Evolutionary conservation across 2,797 vertebrate species (phyloP).

Genomic region (Lithobates pipiens): DNA sequence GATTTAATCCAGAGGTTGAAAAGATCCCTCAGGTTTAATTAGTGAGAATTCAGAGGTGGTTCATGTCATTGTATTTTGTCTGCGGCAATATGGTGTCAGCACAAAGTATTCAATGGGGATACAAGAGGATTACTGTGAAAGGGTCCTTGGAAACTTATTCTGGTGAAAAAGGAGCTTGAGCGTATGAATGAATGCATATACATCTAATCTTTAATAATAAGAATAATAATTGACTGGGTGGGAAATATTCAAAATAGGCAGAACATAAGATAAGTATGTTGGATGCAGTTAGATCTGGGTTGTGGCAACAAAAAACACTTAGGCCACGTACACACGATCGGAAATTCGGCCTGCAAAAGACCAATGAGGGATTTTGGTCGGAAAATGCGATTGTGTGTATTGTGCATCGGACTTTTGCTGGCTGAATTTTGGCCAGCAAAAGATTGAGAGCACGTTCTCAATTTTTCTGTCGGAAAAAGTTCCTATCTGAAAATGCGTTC

Average conservation of each 20-base stretch:
- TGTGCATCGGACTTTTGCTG: too few relatives aligned
- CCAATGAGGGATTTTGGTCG: too few relatives aligned
- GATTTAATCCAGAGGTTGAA: not conserved
- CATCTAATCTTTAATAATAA: not conserved
- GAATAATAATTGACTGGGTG: not conserved
- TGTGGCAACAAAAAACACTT: not conserved
- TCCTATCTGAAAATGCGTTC: too few relatives aligned
- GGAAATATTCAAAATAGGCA: not conserved
- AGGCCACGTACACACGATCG: too few relatives aligned
- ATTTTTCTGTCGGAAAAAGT: too few relatives aligned
- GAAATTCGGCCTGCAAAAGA: too few relatives aligned
- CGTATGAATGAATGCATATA: not conserved
- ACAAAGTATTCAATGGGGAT: not conserved
- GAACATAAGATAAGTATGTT: not conserved
- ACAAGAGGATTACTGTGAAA: not conserved
- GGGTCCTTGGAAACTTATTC: not conserved
- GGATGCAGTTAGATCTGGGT: not conserved
- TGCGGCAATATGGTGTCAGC: not conserved
- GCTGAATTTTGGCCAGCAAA: too few relatives aligned
- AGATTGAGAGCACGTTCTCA: too few relatives aligned
- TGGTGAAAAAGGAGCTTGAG: not conserved
- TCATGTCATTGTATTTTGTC: conserved; percentile 3
- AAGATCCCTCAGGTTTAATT: conserved; percentile 11
- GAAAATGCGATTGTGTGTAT: too few relatives aligned
- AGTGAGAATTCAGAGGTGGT: not conserved